A percentile compares a stretch with the other conserved stretches of the same genome.
Conservation (phyloP, 2,888 invertebrate species). For the Onchidella celtica region DNA sequence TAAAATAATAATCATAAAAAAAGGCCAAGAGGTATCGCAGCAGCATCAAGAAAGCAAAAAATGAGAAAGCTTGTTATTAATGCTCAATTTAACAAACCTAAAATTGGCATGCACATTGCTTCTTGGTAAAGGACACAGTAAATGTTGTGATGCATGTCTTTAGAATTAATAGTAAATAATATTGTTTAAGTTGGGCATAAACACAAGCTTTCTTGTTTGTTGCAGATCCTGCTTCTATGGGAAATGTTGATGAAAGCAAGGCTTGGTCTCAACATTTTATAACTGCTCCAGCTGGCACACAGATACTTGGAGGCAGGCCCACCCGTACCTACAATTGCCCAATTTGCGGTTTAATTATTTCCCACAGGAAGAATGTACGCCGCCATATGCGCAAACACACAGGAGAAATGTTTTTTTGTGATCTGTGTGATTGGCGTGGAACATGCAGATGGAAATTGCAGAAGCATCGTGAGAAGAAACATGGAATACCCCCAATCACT, state of each 20-base stretch:
- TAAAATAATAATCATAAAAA: too few species aligned
- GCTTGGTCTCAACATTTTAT: slow-evolving; percentile 43
- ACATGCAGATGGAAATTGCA: slow-evolving; percentile 53
- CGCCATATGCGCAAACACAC: slow-evolving; percentile 54
- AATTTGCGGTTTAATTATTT: slow-evolving; percentile 46
- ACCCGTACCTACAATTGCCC: slow-evolving; percentile 42
- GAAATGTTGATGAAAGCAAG: slow-evolving; percentile 41
- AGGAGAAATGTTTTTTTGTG: slow-evolving; percentile 52
- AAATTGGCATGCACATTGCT: slow-evolving; percentile 16
- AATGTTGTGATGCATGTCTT: slow-evolving; percentile 29
- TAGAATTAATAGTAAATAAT: slow-evolving; percentile 11
- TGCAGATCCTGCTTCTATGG: slow-evolving; percentile 49
- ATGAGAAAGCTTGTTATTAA: slow-evolving; percentile 47
- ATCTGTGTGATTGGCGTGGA: slow-evolving; percentile 49
- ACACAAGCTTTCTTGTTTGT: slow-evolving; percentile 52
- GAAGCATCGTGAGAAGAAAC: slow-evolving; percentile 50
- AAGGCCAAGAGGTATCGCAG: too few species aligned
- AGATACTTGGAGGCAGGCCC: slow-evolving; percentile 19
- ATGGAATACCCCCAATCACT: slow-evolving; percentile 29
- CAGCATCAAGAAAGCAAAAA: too few species aligned
- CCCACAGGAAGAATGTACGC: slow-evolving; percentile 46
- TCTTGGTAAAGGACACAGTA: slow-evolving; percentile 4
- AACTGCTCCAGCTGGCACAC: slow-evolving; percentile 36
- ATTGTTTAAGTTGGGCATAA: slow-evolving; percentile 49
- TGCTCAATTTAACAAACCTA: slow-evolving; percentile 34